A percentile compares a stretch with the other conserved stretches of the same genome.
Conservation (phyloP, 2,113 vertebrate genomes). For the Catharus minimus region DNA sequence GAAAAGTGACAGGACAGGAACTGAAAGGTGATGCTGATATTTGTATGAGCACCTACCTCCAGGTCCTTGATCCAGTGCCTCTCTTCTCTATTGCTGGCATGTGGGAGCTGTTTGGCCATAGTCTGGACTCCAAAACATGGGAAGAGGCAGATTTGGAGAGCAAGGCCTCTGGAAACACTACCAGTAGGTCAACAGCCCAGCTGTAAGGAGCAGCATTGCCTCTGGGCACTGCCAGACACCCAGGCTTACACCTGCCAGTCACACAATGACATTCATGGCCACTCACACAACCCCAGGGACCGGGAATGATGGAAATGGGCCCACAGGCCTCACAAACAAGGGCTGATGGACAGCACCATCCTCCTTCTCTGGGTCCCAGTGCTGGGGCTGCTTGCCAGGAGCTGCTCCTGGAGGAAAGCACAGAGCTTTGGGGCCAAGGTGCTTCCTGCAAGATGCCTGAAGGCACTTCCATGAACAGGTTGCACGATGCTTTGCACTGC, state of each 20-base stretch:
- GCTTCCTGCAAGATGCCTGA: not conserved
- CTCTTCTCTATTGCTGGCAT: not conserved
- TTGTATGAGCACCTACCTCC: not conserved
- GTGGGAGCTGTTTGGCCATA: not conserved
- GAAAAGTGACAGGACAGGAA: not conserved
- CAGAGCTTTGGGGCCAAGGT: not conserved
- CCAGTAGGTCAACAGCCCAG: not conserved
- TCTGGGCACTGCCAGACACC: not conserved
- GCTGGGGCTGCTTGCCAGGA: not conserved
- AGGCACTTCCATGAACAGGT: accelerated
- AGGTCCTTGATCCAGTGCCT: not conserved
- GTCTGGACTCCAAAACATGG: not conserved
- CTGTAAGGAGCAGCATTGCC: not conserved
- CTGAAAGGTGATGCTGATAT: not conserved
- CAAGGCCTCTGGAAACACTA: not conserved
- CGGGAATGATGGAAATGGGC: accelerated
- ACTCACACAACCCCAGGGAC: not conserved
- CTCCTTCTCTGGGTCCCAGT: not conserved
- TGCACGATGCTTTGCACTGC: accelerated
- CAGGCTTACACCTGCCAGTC: not conserved
- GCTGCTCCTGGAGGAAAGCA: not conserved
- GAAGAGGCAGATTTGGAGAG: not conserved
- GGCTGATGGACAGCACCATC: not conserved
- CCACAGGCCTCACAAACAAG: accelerated
- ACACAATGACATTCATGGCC: not conserved